These are phyloP conservation scores for Encarsia formosa DNA, from an alignment of 2,888 invertebrate genomes.

Conservation along the genomic window DNA sequence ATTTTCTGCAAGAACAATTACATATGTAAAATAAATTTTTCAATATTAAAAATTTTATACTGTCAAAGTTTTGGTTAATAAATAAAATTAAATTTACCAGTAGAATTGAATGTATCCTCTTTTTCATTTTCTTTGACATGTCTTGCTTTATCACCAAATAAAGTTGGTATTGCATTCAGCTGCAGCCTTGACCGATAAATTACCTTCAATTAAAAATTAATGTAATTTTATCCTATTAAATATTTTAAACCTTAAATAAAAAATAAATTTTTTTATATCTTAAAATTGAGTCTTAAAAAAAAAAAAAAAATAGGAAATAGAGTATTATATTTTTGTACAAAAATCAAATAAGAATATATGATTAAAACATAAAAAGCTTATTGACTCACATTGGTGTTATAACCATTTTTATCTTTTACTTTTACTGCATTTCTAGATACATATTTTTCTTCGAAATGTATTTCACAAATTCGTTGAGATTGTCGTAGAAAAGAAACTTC, in stretches of 20 bases:
- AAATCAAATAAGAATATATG: too few species aligned
- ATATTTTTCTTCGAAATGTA: conserved; percentile 3
- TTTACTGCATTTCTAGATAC: neutral
- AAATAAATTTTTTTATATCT: neutral
- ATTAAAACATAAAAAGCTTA: too few species aligned
- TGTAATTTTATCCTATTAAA: too few species aligned
- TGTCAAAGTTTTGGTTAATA: too few species aligned
- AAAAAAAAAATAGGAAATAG: too few species aligned
- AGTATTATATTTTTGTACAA: too few species aligned
- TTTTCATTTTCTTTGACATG: neutral
- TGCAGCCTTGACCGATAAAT: neutral
- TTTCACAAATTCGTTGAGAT: neutral
- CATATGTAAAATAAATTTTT: neutral
- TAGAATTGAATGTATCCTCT: too few species aligned
- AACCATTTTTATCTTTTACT: neutral
- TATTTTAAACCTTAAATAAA: too few species aligned
- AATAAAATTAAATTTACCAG: too few species aligned
- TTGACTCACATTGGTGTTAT: too few species aligned
- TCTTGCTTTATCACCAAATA: neutral
- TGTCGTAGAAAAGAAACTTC: neutral
- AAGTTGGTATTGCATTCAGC: neutral
- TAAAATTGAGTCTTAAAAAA: too few species aligned
- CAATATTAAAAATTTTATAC: neutral
- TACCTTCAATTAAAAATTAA: neutral
- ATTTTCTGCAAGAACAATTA: neutral